These are phyloP conservation scores for Ceyx erithaca DNA, from an alignment of 2,797 vertebrate genomes.

Conservation along the genomic window DNA sequence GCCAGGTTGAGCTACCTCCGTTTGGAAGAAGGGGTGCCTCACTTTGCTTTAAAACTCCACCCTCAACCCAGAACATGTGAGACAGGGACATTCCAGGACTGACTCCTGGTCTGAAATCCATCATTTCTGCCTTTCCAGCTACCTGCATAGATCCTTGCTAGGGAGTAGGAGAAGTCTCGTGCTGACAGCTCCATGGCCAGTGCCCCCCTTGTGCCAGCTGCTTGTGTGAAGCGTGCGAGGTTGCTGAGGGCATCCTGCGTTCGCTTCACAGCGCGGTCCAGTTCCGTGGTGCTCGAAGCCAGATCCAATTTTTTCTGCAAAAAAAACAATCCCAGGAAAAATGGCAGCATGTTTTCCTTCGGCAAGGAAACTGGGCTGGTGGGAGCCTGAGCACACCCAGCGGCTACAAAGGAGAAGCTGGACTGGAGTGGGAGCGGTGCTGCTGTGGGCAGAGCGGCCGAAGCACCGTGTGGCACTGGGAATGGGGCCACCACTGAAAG, in stretches of 20 bases:
- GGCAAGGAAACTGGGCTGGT: neutral
- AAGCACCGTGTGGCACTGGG: rapidly evolving
- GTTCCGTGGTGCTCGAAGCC: slow-evolving; percentile 25
- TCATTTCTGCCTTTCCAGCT: neutral
- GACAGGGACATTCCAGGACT: rapidly evolving
- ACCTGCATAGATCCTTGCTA: slow-evolving; percentile 87
- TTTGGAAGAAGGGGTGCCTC: neutral
- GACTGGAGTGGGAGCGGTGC: rapidly evolving
- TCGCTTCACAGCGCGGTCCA: slow-evolving; percentile 64
- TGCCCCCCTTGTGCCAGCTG: slow-evolving; percentile 20
- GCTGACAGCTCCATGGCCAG: slow-evolving; percentile 80
- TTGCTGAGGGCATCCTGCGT: slow-evolving; percentile 49
- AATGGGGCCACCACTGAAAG: neutral
- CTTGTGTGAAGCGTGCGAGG: slow-evolving; percentile 73
- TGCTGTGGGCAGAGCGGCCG: rapidly evolving
- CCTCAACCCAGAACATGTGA: neutral
- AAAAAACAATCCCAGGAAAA: neutral
- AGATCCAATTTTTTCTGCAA: slow-evolving; percentile 77
- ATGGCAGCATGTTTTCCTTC: rapidly evolving
- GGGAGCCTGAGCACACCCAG: neutral
- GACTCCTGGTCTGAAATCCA: neutral
- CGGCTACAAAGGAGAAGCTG: too few species aligned
- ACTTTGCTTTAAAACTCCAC: neutral
- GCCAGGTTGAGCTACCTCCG: neutral
- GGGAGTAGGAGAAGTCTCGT: slow-evolving; percentile 85